phyloP scores from a whole-genome alignment of 2,797 vertebrate species.

The Amblyopsis hoosieri region DNA sequence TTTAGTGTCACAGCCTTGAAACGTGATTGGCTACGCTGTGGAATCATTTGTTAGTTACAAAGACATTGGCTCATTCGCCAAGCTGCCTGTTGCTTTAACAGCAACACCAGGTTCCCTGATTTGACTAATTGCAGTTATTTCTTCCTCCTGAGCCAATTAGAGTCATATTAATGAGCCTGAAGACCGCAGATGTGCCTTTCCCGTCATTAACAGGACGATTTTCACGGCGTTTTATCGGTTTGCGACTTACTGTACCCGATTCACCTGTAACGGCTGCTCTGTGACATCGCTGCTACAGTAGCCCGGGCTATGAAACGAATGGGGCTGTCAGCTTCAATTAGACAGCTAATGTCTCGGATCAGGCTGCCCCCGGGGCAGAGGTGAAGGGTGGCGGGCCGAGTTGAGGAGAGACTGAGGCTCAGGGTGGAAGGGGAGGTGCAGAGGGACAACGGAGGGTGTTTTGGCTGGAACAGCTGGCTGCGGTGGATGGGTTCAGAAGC shows the following conservation, averaged over 20 bases:
- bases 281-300: slow-evolving; percentile 21
- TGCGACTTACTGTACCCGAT: neutral
- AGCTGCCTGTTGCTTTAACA: slow-evolving; percentile 26
- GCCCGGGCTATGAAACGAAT: slow-evolving; percentile 48
- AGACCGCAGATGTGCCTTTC: slow-evolving; percentile 46
- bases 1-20: neutral
- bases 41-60: slow-evolving; percentile 24
- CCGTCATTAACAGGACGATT: slow-evolving; percentile 48
- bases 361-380: slow-evolving; percentile 9
- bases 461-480: neutral
- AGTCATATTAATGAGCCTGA: slow-evolving; percentile 39
- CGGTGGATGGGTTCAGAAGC: too few species aligned
- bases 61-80: slow-evolving; percentile 10
- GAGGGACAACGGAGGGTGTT: slow-evolving; percentile 10
- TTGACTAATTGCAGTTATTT: slow-evolving; percentile 54
- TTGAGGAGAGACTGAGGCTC: slow-evolving; percentile 4
- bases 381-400: neutral
- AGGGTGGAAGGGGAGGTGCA: neutral
- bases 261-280: neutral
- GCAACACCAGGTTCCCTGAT: slow-evolving; percentile 38
- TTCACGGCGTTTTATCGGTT: slow-evolving; percentile 24
- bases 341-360: slow-evolving; percentile 28
- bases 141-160: slow-evolving; percentile 52
- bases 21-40: slow-evolving; percentile 2
- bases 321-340: slow-evolving; percentile 71